Evolutionary conservation across 1,140 invertebrate species (phyloP), one percentile per base, ranked within the genome.

Genomic region (Pinna nobilis): DNA sequence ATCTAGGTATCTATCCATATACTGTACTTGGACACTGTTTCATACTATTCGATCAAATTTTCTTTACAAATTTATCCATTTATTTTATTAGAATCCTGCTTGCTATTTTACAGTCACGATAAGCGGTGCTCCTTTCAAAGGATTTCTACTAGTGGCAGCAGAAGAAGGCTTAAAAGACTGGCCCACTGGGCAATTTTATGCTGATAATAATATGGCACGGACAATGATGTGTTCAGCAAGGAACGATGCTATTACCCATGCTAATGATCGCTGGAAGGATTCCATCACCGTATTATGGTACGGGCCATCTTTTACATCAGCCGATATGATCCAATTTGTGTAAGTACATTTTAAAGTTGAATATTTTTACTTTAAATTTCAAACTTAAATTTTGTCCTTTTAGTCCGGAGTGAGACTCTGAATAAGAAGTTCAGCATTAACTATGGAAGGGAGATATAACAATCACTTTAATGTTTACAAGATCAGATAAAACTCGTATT

Each of bases 251-350:
- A 61, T 61, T 1, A 75, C 73, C 30, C 73, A 75, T 28, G 53
- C 66, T 15, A 65, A 69, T 11, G 53, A 53, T 18, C 69, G 53
- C 47, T 75, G 73, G 73, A 75, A 75, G 33, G 51, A 64, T 23
- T 57, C 67, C 0, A 67, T 75, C 35, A 65, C 73, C 5, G 30
- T 75, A 2, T 35, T 65, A 32, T 75, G 73, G 73, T 75, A 70
- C 37, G 73, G 66, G 9, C 73, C 73, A 6, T 39, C 41, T 1
- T 64, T 59, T 18, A 50, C 41, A 6, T 41, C 73, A 15, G 73
- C 73, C 7, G 73, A 75, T 51, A 63, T 65, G 50, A 66, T 75
- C n/a, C 59, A 53, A 20, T 70, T 75, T 51, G 63, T 70, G 73
- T 75, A 70, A 70, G 73, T 61, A 30, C 7, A 51, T n/a, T n/a